Evolutionary conservation across 2,797 vertebrate species (phyloP).

Genomic region (Phalanger gymnotis): DNA sequence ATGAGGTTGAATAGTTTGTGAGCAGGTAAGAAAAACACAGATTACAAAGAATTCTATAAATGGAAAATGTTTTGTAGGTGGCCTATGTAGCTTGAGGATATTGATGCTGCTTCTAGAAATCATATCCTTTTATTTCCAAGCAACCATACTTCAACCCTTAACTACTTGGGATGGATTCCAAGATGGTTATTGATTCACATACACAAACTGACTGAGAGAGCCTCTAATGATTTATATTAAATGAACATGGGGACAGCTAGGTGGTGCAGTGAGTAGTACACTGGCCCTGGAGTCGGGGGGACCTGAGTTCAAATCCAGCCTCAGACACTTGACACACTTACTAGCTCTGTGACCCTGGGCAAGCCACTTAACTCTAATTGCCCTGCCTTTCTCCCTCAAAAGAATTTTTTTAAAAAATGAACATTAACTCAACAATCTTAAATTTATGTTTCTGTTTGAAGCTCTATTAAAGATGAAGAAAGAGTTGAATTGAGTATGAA

Average conservation of each 20-base stretch:
- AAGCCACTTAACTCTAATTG: no score
- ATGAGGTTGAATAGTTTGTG: slow-evolving; percentile 46
- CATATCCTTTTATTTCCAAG: background rate
- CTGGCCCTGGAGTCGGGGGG: no score
- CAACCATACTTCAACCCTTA: background rate
- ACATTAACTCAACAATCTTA: background rate
- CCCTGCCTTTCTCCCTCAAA: no score
- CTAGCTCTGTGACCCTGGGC: no score
- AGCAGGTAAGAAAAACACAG: background rate
- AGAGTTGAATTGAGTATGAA: background rate
- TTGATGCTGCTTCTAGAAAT: background rate
- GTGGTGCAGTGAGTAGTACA: no score
- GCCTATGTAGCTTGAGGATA: background rate
- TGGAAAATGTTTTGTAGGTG: background rate
- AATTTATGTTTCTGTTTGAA: background rate
- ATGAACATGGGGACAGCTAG: no score
- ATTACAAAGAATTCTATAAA: background rate
- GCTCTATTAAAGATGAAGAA: background rate
- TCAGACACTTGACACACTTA: no score
- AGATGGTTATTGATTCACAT: background rate
- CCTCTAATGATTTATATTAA: background rate
- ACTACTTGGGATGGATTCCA: background rate
- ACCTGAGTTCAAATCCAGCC: no score
- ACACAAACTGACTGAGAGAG: background rate
- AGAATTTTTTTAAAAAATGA: no score